phyloP scores from a whole-genome alignment of 2,888 invertebrate species.

The Agonopterix alstromeriana region DNA sequence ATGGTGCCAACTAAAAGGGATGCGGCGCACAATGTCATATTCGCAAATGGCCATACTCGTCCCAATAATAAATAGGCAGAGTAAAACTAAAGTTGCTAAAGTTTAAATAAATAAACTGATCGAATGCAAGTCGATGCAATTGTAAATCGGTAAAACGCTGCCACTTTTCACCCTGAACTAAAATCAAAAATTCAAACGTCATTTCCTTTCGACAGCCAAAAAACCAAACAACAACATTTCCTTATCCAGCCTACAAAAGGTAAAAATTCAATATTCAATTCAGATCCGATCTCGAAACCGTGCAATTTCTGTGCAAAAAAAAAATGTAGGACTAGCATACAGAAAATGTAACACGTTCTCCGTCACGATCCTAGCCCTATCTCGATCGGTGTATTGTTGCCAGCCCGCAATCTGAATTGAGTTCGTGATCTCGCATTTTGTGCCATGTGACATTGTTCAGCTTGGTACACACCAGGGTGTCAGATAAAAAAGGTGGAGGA shows the following conservation, averaged over 20 bases:
- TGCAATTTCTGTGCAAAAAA: constrained; percentile 13
- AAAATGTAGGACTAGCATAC: constrained; percentile 4
- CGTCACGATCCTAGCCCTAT: constrained; percentile 15
- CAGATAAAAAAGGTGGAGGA: neutral
- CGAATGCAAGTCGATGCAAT: too few relatives aligned
- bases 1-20: too few relatives aligned
- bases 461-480: neutral
- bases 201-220: constrained; percentile 1
- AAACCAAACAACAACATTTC: neutral
- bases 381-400: constrained; percentile 30
- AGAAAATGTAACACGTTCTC: constrained; percentile 10
- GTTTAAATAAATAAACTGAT: too few relatives aligned
- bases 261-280: constrained; percentile 13
- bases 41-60: too few relatives aligned
- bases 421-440: constrained; percentile 47
- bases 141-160: too few relatives aligned
- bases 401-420: constrained; percentile 32
- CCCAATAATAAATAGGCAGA: too few relatives aligned
- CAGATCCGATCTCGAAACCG: constrained; percentile 11
- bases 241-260: neutral
- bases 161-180: too few relatives aligned
- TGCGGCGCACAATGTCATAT: too few relatives aligned
- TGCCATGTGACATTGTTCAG: constrained; percentile 12
- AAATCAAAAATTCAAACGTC: neutral
- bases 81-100: too few relatives aligned